Base-by-base conservation (phyloP, 2,888 invertebrate species). In the Pegoplata infirma region DNA sequence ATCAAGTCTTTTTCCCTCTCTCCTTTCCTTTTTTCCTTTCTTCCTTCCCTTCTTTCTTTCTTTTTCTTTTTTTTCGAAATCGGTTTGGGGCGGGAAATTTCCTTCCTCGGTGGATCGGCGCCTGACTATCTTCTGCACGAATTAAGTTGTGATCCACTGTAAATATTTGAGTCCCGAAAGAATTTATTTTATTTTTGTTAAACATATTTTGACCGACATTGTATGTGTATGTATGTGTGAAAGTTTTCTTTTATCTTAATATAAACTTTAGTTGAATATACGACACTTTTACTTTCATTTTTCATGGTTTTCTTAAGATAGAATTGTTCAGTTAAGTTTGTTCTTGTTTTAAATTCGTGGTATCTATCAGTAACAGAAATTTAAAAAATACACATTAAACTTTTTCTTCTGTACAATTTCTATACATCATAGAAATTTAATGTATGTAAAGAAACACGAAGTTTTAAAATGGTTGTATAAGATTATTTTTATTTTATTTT, bases 251-350 rank as follows among this genome's bases (percentile, higher is more conserved):
- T 79, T 75, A 79, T 79, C 75, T 79, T 75, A 79, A 75, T 63
- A 61, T 63, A 79, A 63, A 75, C 36, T 72, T 79, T 72, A 71
- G 66, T 75, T 59, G 53, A 61, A 67, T 67, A 51, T 79, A 75
- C 79, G 79, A 79, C 79, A 79, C 79, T 79, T 76, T 76, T 69
- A 76, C 75, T 76, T 76, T 79, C 61, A 61, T 23, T 68, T 75
- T 75, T 75, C 68, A 75, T 76, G 63, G 32, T 64, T 63, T 64
- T 49, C 25, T 21, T 46, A n/a, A 32, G 8, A 32, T 32, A 32
- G 7, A 56, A 40, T 21, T 40, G n/a, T 40, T 32, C 16, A 14
- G 46, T 49, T 46, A 14, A n/a, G 17, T 49, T 23, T 21, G 21
- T 25, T n/a, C 21, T 56, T 19, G 14, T 32, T 32, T 12, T 32